phyloP scores from a whole-genome alignment of 2,888 invertebrate species.

The Orchesella flavescens region DNA sequence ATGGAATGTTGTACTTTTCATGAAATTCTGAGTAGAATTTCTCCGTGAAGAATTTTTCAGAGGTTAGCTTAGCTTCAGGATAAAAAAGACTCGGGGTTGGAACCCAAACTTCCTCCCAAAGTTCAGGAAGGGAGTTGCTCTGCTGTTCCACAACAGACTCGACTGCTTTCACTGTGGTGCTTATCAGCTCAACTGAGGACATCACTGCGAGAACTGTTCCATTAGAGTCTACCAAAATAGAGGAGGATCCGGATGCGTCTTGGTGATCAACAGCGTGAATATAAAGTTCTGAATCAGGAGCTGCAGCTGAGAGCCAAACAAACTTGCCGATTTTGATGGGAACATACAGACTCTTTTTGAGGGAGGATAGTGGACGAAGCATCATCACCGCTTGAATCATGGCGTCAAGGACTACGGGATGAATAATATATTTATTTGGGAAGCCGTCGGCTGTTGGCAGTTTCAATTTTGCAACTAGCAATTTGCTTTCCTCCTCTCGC shows the following conservation, averaged over 20 bases:
- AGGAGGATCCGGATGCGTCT: too few species aligned
- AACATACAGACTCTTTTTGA: too few species aligned
- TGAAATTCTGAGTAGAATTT: too few species aligned
- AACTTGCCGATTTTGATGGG: neutral
- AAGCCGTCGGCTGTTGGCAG: neutral
- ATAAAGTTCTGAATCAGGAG: neutral
- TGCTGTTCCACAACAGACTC: conserved; percentile 26
- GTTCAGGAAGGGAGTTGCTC: neutral
- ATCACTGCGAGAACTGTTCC: neutral
- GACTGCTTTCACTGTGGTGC: conserved; percentile 16
- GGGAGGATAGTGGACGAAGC: too few species aligned
- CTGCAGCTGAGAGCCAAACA: neutral
- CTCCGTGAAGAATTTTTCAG: neutral
- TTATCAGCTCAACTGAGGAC: neutral
- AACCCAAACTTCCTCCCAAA: conserved; percentile 31
- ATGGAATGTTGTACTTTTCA: neutral
- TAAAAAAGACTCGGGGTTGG: neutral
- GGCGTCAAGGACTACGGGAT: conserved; percentile 47
- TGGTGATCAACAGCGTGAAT: neutral
- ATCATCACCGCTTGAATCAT: neutral
- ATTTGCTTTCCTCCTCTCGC: neutral
- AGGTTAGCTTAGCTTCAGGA: too few species aligned
- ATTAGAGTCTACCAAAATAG: neutral
- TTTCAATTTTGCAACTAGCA: neutral
- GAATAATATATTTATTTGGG: conserved; percentile 31